Conservation (phyloP, 2,797 vertebrate species). For the Oreochromis grahami region DNA sequence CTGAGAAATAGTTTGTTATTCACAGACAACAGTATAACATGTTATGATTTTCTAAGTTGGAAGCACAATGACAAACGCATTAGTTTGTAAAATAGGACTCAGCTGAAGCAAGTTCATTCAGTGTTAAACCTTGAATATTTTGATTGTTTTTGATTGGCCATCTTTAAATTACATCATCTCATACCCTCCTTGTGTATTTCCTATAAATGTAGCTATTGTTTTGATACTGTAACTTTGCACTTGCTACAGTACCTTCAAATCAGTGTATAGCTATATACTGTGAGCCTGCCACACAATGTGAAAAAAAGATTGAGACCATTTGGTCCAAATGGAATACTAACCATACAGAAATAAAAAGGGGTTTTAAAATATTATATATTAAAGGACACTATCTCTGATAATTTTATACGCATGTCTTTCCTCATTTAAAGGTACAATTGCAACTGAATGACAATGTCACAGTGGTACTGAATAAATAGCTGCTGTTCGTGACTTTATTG, state of each 20-base stretch:
- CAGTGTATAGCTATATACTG: not conserved
- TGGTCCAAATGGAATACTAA: not conserved
- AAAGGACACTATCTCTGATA: not conserved
- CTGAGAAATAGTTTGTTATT: not conserved
- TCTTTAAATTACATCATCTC: not conserved
- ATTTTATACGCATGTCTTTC: not conserved
- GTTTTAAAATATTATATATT: not conserved
- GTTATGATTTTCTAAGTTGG: not conserved
- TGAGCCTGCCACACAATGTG: not conserved
- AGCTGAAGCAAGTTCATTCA: not conserved
- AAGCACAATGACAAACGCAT: not conserved
- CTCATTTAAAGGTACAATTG: not conserved
- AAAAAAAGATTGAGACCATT: not conserved
- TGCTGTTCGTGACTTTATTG: not conserved
- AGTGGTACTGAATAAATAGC: not conserved
- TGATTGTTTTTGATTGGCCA: not conserved
- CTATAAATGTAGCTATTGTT: not conserved
- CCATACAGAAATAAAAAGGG: rapidly evolving
- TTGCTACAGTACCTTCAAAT: not conserved
- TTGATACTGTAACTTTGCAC: not conserved
- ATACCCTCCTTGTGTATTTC: not conserved
- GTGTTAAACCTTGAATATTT: not conserved
- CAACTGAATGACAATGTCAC: not conserved
- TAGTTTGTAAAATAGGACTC: not conserved
- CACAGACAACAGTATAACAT: not conserved